phyloP scores from a whole-genome alignment of 2,888 invertebrate genomes.

The Apamea anceps region DNA sequence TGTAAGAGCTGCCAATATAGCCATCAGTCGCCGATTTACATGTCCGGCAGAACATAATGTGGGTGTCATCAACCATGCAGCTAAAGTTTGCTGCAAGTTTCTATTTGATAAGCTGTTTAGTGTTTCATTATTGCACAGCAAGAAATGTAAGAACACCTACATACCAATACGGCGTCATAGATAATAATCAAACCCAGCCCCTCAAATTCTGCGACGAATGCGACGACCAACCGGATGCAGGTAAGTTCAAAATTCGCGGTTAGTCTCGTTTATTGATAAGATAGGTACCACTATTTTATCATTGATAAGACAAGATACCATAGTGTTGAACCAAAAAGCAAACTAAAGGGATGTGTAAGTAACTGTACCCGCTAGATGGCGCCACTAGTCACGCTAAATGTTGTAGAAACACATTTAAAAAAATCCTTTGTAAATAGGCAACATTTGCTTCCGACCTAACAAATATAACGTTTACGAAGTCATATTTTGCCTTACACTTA shows the following conservation, averaged over 20 bases:
- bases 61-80: slow-evolving; percentile 24
- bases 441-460: neutral
- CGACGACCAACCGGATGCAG: slow-evolving; percentile 21
- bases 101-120: slow-evolving; percentile 10
- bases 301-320: neutral
- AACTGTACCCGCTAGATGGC: slow-evolving; percentile 1
- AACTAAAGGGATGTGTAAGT: neutral
- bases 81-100: slow-evolving; percentile 34
- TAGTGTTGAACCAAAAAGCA: slow-evolving; percentile 20
- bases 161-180: neutral
- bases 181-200: slow-evolving; percentile 24
- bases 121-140: slow-evolving; percentile 14
- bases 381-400: neutral
- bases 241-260: slow-evolving; percentile 48
- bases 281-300: neutral
- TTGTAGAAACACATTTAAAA: neutral
- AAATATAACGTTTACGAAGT: neutral
- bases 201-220: slow-evolving; percentile 6
- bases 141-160: slow-evolving; percentile 9
- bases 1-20: slow-evolving; percentile 31
- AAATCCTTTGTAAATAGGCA: neutral
- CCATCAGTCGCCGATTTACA: slow-evolving; percentile 8
- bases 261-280: slow-evolving; percentile 13
- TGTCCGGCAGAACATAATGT: neutral
- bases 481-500: neutral